Evolutionary conservation across 1,140 invertebrate species (phyloP).

Genomic region (Steinernema khuongi): DNA sequence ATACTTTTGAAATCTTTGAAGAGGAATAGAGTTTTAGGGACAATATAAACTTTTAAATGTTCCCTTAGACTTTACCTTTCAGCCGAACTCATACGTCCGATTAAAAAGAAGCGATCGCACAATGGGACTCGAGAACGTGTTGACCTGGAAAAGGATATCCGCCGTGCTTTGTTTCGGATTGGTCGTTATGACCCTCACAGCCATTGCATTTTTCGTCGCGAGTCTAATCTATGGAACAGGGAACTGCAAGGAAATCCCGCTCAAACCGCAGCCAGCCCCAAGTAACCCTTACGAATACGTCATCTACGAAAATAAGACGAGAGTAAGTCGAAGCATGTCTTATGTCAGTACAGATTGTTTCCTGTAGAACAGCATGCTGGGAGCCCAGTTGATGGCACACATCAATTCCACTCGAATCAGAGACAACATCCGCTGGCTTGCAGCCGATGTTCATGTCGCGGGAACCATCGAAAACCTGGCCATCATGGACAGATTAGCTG

Average conservation of each 20-base stretch:
- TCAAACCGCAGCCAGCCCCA: not conserved
- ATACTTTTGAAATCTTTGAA: too few species aligned
- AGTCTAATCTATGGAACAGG: not conserved
- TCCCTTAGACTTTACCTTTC: not conserved
- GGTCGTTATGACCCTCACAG: not conserved
- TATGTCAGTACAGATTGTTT: not conserved
- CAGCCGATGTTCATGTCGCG: constrained; percentile 11
- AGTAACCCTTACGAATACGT: not conserved
- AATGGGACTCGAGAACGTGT: not conserved
- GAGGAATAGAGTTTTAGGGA: too few species aligned
- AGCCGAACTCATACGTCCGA: not conserved
- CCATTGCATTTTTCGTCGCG: not conserved
- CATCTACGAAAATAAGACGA: not conserved
- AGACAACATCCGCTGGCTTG: constrained; percentile 4
- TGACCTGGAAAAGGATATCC: not conserved
- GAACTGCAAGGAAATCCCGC: not conserved
- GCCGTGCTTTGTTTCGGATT: not conserved
- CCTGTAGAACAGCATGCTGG: not conserved
- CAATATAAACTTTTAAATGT: too few species aligned
- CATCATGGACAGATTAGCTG: not conserved
- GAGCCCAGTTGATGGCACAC: not conserved
- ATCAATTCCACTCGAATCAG: not conserved
- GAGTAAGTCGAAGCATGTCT: not conserved
- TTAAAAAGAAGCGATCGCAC: not conserved
- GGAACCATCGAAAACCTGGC: constrained; percentile 9